Evolutionary conservation across 2,797 vertebrate genomes (phyloP).

Genomic region (Poecilia velifera): DNA sequence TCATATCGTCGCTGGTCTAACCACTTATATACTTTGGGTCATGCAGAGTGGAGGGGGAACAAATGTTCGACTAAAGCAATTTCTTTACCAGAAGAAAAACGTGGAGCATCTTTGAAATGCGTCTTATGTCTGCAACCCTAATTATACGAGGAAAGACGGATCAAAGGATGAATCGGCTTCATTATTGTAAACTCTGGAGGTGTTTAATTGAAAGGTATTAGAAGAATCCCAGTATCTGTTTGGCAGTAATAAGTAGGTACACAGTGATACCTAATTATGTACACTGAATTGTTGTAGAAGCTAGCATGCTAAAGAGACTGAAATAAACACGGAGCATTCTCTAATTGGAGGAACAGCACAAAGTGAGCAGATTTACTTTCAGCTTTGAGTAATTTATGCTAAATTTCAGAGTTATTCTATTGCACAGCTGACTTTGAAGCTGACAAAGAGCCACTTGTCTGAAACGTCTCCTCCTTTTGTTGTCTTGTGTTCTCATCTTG

Average conservation of each 20-base stretch:
- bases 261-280: conserved; percentile 20
- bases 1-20: neutral
- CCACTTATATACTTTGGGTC: neutral
- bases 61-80: neutral
- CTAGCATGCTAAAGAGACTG: conserved; percentile 20
- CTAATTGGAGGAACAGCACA: conserved; percentile 28
- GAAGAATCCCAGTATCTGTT: neutral
- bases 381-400: conserved; percentile 3
- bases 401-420: neutral
- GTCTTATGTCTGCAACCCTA: neutral
- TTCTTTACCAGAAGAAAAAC: neutral
- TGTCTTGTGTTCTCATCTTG: neutral
- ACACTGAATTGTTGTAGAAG: conserved; percentile 10
- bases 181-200: neutral
- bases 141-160: neutral
- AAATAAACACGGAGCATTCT: conserved; percentile 16
- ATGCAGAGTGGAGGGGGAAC: neutral
- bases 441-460: neutral
- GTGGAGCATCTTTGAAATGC: neutral
- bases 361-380: conserved; percentile 16
- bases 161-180: neutral
- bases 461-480: neutral
- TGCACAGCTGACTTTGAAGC: neutral
- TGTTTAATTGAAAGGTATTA: conserved; percentile 34
- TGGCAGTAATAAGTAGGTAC: conserved; percentile 6